phyloP scores from a whole-genome alignment of 2,888 invertebrate species.

The Allophyes oxyacanthae region DNA sequence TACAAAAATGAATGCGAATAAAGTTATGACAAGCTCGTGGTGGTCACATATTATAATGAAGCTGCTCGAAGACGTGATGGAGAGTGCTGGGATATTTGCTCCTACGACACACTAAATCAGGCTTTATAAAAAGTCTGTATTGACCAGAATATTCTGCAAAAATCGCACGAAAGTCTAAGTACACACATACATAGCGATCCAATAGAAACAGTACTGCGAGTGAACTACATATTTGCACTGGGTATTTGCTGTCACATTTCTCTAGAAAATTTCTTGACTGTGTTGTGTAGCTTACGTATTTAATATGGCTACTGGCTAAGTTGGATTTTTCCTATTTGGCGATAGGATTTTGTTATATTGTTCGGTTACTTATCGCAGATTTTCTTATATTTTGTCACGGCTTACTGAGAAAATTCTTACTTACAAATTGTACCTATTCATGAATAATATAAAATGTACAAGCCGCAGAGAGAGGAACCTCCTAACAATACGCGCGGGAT shows the following conservation, averaged over 20 bases:
- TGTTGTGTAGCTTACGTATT: constrained; percentile 16
- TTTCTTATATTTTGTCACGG: not conserved
- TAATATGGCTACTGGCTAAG: constrained; percentile 20
- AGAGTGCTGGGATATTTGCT: too few species aligned
- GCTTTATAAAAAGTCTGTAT: constrained; percentile 16
- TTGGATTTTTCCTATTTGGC: constrained; percentile 16
- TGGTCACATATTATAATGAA: too few species aligned
- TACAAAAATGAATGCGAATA: too few species aligned
- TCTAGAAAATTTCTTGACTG: constrained; percentile 23
- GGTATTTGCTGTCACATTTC: constrained; percentile 26
- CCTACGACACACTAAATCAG: constrained; percentile 35
- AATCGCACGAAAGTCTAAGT: constrained; percentile 13
- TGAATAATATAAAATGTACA: too few species aligned
- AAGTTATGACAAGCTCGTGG: too few species aligned
- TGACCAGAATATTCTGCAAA: constrained; percentile 26
- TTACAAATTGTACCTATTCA: too few species aligned
- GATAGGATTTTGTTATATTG: constrained; percentile 1
- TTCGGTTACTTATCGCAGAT: constrained; percentile 1
- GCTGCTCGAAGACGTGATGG: too few species aligned
- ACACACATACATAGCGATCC: constrained; percentile 7
- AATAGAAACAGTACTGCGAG: constrained; percentile 29
- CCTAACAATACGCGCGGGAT: too few species aligned
- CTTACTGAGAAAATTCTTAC: too few species aligned
- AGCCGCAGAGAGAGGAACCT: too few species aligned
- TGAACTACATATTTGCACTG: constrained; percentile 24